Percentiles rank a stretch among this genome's conserved stretches.
These are phyloP conservation scores for Lutjanus erythropterus DNA, from an alignment of 2,113 vertebrate species.

Conservation along the genomic window DNA sequence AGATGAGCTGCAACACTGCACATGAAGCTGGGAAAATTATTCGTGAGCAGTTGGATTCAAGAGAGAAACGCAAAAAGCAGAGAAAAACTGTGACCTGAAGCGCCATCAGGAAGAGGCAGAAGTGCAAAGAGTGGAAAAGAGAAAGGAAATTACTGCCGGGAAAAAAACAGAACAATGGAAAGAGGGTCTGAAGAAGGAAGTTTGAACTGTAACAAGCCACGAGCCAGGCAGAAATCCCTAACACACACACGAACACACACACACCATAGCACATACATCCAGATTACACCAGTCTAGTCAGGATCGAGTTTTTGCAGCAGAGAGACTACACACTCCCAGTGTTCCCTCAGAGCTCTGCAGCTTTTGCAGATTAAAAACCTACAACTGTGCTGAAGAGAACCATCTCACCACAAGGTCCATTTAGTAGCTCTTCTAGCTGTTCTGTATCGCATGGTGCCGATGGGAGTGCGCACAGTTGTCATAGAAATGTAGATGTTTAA, in stretches of 20 bases:
- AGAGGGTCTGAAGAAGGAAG: constrained; percentile 60
- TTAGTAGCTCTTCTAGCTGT: not conserved
- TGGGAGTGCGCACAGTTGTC: not conserved
- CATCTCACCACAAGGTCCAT: not conserved
- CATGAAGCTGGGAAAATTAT: constrained; percentile 3
- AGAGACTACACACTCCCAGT: constrained; percentile 19
- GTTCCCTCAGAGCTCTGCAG: constrained; percentile 29
- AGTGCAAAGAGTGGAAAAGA: constrained; percentile 57
- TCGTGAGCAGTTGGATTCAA: not conserved
- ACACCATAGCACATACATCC: not conserved
- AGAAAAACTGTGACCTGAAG: constrained; percentile 28
- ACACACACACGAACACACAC: constrained; percentile 12
- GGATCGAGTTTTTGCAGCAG: constrained; percentile 8
- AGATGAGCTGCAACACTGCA: not conserved
- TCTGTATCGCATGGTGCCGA: not conserved
- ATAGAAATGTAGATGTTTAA: not conserved
- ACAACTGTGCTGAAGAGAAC: not conserved
- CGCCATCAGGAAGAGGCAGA: constrained; percentile 60
- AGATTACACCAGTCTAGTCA: constrained; percentile 19
- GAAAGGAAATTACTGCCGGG: constrained; percentile 69
- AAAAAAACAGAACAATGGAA: constrained; percentile 71
- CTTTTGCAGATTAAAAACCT: constrained; percentile 7
- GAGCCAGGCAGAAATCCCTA: constrained; percentile 35
- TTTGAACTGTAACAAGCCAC: constrained; percentile 64
- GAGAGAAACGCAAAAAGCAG: constrained; percentile 8